Evolutionary conservation across 1,140 invertebrate genomes (phyloP), one percentile per base, ranked within the genome.

Genomic region (Brachystomella parvula): DNA sequence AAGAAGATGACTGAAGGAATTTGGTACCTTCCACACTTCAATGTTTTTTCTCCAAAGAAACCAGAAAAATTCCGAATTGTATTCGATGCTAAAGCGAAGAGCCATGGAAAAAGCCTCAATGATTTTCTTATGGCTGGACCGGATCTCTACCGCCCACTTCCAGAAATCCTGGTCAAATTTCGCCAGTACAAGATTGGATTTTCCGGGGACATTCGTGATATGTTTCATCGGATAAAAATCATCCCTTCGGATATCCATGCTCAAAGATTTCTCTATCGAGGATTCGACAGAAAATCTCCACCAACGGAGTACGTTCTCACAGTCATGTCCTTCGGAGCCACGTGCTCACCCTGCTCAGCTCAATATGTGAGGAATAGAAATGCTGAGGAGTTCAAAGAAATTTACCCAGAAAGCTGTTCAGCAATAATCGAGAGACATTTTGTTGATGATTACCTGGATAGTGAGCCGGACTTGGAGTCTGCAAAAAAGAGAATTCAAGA

Each of bases 361-460:
- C 29, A 59, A 30, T 61, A 61, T 39, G 53, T 66, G 1, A 66
- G 49, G 33, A 61, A 61, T 26, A n/a, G 2, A 9, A 66, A 66
- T 29, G 58, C 64, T 12, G 29, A 64, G 35, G 28, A 64, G 29
- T 44, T 6, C 28, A 26, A 47, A 39, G 44, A 61, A 17, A 26
- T 61, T 17, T 61, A 29, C 30, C 58, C 64, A 49, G 31, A 31
- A 24, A 59, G 58, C 33, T 33, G 21, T 1, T 19, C 24, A 17
- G 47, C 63, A 26, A 61, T 71, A 1, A 2, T 57, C 3, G n/a
- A 61, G 2, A 26, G 61, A 6, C 58, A 60, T 28, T 71, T 68
- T 47, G 53, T 67, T 17, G 69, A 71, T 28, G 67, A 71, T 44
- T 68, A 33, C 6, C 47, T 68, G 17, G 63, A 67, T 26, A 64